phyloP scores from a whole-genome alignment of 1,140 invertebrate genomes.

The Cepaea nemoralis region DNA sequence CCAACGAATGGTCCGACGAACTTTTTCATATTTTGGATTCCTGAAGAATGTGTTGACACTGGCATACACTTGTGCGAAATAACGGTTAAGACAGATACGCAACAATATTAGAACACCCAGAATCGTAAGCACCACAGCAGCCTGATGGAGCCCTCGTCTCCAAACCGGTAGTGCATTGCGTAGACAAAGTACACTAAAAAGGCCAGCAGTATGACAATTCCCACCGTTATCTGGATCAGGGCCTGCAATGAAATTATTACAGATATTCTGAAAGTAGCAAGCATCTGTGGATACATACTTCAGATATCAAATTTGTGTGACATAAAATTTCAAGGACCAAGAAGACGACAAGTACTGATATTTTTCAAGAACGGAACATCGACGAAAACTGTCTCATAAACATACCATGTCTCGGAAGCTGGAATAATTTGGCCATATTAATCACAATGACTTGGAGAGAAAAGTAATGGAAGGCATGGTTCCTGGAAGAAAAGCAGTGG shows the following conservation, averaged over 20 bases:
- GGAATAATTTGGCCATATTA: too few species aligned
- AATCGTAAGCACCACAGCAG: constrained; percentile 54
- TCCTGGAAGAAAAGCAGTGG: too few species aligned
- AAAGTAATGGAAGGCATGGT: too few species aligned
- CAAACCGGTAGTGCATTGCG: constrained; percentile 53
- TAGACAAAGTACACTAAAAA: constrained; percentile 49
- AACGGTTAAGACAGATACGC: background rate
- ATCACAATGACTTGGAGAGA: too few species aligned
- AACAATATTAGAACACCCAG: constrained; percentile 12
- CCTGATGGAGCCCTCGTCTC: constrained; percentile 60
- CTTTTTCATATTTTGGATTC: background rate
- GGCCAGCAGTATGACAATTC: constrained; percentile 29
- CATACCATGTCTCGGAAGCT: too few species aligned
- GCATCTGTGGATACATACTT: too few species aligned
- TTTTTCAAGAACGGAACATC: too few species aligned
- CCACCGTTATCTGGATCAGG: background rate
- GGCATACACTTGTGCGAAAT: background rate
- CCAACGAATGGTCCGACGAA: constrained; percentile 11
- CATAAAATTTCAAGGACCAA: too few species aligned
- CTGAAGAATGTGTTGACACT: background rate
- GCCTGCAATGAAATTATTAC: background rate
- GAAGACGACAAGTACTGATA: too few species aligned
- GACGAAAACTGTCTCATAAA: too few species aligned
- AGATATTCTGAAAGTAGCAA: too few species aligned
- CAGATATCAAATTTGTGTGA: too few species aligned